A percentile compares a stretch with the other conserved stretches of the same genome.
Conservation (phyloP, 2,797 vertebrate genomes). For the Halcyon badia region DNA sequence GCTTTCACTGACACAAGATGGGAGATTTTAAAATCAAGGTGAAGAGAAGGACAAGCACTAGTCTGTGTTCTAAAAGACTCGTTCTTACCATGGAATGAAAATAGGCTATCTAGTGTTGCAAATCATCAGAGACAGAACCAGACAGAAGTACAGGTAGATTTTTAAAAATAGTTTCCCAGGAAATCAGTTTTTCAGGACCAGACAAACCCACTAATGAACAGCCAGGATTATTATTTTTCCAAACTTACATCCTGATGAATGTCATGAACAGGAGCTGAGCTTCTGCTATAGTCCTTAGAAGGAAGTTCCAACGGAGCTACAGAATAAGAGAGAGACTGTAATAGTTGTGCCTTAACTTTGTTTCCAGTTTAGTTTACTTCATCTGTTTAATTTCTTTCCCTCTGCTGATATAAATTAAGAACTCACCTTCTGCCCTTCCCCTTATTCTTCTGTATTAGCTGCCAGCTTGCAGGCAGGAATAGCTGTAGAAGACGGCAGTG, state of each 20-base stretch:
- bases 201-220: neutral
- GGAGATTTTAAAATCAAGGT: constrained; percentile 20
- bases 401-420: neutral
- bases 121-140: neutral
- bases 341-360: neutral
- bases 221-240: neutral
- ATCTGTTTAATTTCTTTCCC: neutral
- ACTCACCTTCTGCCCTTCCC: neutral
- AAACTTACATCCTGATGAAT: neutral
- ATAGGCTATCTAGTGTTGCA: neutral
- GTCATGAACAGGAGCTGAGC: neutral
- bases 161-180: neutral
- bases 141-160: neutral
- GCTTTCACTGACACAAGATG: neutral
- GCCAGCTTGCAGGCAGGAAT: neutral
- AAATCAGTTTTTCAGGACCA: constrained; percentile 6
- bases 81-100: neutral
- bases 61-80: neutral
- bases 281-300: neutral
- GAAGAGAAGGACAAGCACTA: neutral
- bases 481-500: neutral
- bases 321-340: neutral
- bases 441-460: neutral
- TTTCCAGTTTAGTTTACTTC: constrained; percentile 3
- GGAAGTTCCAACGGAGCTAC: neutral